Percentiles rank a stretch among this genome's conserved stretches.
Conservation (phyloP, 2,888 invertebrate species). For the Morinoia aosen region DNA sequence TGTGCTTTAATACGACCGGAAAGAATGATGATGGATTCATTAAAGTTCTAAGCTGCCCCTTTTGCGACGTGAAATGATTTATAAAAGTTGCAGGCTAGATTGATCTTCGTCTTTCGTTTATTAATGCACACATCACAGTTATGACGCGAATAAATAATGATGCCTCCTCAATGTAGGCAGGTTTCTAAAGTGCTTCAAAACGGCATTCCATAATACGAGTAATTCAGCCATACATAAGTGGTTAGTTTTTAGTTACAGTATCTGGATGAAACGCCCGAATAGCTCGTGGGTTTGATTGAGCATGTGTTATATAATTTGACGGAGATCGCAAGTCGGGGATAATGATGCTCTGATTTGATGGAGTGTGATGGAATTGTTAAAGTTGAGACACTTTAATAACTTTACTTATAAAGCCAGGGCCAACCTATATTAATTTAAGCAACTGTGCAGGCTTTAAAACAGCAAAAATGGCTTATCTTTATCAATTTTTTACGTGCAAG, state of each 20-base stretch:
- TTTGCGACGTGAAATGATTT: background rate
- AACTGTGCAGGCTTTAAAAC: no score
- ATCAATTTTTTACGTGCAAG: background rate
- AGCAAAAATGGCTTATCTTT: no score
- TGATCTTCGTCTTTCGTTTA: background rate
- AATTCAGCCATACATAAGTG: background rate
- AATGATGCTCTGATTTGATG: background rate
- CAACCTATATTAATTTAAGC: no score
- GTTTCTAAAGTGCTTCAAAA: background rate
- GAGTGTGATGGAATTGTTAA: background rate
- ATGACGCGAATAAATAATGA: background rate
- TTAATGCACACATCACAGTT: background rate
- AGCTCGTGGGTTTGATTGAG: background rate
- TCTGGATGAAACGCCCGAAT: background rate
- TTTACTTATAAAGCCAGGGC: background rate
- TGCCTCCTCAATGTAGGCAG: background rate
- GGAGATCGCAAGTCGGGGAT: background rate
- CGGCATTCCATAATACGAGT: background rate
- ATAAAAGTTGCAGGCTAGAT: background rate
- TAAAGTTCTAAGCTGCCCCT: conserved; percentile 1
- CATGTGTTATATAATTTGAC: background rate
- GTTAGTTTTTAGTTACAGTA: background rate
- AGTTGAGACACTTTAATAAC: background rate
- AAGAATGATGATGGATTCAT: conserved; percentile 17
- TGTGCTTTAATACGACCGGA: conserved; percentile 3